Evolutionary conservation across 1,140 invertebrate genomes (phyloP).

Genomic region (Hormaphis cornu): DNA sequence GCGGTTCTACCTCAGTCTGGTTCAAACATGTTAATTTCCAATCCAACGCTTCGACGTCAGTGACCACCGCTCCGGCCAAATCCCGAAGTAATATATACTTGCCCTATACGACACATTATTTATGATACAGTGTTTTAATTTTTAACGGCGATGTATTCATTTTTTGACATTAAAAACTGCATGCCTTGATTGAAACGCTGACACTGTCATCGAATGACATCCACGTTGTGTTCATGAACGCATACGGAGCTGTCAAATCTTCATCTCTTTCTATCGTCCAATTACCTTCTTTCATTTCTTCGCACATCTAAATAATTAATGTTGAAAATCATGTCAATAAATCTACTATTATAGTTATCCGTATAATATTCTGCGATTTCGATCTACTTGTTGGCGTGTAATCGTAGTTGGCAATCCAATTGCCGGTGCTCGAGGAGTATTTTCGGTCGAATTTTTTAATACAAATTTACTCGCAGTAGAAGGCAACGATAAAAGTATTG

Average conservation of each 20-base stretch:
- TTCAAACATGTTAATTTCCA: constrained; percentile 35
- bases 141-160: too few relatives aligned
- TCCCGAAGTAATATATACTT: constrained; percentile 51
- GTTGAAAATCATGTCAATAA: background rate
- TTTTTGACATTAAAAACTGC: background rate
- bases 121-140: background rate
- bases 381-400: constrained; percentile 50
- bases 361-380: background rate
- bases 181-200: constrained; percentile 62
- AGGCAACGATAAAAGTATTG: constrained; percentile 60
- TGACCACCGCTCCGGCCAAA: constrained; percentile 48
- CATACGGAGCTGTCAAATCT: constrained; percentile 66
- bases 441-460: constrained; percentile 53
- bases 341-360: background rate
- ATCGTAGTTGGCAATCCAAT: constrained; percentile 49
- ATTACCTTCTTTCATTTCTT: constrained; percentile 49
- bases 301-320: constrained; percentile 48
- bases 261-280: constrained; percentile 71
- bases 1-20: constrained; percentile 31
- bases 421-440: constrained; percentile 57
- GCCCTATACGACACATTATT: constrained; percentile 44
- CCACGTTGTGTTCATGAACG: constrained; percentile 62
- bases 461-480: constrained; percentile 56
- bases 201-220: constrained; percentile 66
- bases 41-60: constrained; percentile 42